Evolutionary conservation across 2,113 vertebrate genomes (phyloP).

Genomic region (Malurus cyaneus): DNA sequence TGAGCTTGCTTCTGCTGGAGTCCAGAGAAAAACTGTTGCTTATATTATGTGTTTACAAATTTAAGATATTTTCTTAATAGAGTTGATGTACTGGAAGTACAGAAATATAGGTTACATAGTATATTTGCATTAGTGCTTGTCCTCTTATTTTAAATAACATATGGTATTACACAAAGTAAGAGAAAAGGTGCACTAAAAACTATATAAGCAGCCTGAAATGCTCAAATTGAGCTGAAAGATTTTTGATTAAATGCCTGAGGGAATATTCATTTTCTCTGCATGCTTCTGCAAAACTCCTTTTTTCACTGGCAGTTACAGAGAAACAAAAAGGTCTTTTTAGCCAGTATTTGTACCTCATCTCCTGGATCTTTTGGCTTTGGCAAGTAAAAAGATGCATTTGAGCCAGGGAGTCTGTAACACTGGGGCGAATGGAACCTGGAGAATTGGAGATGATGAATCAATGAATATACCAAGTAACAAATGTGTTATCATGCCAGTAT

Average conservation of each 20-base stretch:
- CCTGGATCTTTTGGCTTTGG: not conserved
- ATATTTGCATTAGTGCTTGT: not conserved
- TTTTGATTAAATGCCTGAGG: slow-evolving; percentile 16
- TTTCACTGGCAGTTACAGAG: not conserved
- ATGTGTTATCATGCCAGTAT: not conserved
- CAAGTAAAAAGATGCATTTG: not conserved
- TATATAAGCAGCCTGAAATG: not conserved
- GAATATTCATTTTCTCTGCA: slow-evolving; percentile 15
- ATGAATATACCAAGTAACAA: not conserved
- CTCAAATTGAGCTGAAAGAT: not conserved
- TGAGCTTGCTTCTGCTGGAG: not conserved
- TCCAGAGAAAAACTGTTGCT: not conserved
- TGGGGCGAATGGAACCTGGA: not conserved
- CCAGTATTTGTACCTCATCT: not conserved
- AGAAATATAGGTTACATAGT: not conserved
- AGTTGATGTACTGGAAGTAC: not conserved
- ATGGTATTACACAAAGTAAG: not conserved
- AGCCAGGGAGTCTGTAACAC: not conserved
- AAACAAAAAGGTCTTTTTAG: not conserved
- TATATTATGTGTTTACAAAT: not conserved
- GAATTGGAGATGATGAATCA: not conserved
- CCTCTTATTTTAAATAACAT: not conserved
- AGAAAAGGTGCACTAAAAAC: not conserved
- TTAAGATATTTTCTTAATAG: not conserved
- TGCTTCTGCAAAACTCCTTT: not conserved